Evolutionary conservation across 2,113 vertebrate genomes (phyloP).

Genomic region (Campylomormyrus tamandua): DNA sequence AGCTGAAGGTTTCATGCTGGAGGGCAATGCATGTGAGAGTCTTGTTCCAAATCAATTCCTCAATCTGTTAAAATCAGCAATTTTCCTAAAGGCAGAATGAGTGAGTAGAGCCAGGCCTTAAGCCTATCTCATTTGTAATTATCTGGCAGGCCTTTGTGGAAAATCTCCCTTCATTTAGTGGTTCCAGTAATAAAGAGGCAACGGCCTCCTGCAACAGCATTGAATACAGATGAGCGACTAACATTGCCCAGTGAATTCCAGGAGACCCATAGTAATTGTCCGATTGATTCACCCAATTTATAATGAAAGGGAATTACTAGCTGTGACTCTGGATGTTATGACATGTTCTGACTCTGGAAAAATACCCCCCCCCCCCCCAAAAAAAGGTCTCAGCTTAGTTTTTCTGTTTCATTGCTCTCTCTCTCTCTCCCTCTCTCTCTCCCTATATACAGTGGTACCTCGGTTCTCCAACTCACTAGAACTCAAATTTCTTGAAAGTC

Average conservation of each 20-base stretch:
- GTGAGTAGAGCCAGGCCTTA: conserved; percentile 3
- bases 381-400: background rate
- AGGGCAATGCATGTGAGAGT: background rate
- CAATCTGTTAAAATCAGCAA: conserved; percentile 14
- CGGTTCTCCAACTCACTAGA: no score
- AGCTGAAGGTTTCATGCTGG: background rate
- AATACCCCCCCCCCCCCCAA: background rate
- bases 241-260: background rate
- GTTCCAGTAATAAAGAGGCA: conserved; percentile 9
- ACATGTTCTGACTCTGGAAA: background rate
- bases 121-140: conserved; percentile 16
- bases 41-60: background rate
- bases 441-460: no score
- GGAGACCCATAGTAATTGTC: background rate
- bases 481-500: no score
- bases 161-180: conserved; percentile 15
- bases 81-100: conserved; percentile 13
- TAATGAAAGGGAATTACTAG: background rate
- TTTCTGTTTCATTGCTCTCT: background rate
- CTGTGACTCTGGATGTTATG: background rate
- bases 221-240: conserved; percentile 4
- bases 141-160: conserved; percentile 5
- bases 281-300: background rate
- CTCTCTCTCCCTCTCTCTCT: no score
- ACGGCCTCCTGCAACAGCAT: conserved; percentile 5